Conservation (phyloP, 2,113 vertebrate species). For the Stictonetta naevosa region DNA sequence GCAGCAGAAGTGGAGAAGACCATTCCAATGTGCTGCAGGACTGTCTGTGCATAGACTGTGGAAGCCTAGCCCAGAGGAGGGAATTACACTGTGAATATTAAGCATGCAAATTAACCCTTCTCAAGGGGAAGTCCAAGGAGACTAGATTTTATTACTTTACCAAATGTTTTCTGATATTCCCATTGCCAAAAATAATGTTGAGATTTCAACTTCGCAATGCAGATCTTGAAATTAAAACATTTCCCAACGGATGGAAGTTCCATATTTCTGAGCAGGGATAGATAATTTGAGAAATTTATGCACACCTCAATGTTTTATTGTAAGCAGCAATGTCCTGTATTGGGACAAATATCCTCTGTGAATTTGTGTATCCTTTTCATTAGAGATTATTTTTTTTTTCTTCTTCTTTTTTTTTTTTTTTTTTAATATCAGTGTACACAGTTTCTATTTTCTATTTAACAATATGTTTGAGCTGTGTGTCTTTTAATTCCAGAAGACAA, state of each 20-base stretch:
- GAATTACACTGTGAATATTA: conserved; percentile 25
- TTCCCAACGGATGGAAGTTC: not conserved
- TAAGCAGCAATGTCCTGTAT: not conserved
- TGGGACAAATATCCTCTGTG: not conserved
- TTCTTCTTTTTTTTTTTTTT: too few species aligned
- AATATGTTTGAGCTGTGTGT: not conserved
- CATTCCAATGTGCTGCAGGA: not conserved
- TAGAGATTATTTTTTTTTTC: not conserved
- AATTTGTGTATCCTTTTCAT: not conserved
- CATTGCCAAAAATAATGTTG: not conserved
- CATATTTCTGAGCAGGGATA: not conserved
- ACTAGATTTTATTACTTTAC: not conserved
- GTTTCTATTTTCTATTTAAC: not conserved
- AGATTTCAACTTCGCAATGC: not conserved
- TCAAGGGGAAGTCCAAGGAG: not conserved
- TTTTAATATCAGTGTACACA: not conserved
- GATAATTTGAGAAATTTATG: not conserved
- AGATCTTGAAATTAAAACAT: not conserved
- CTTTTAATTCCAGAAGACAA: not conserved
- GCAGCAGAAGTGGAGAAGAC: not conserved
- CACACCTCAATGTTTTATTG: fast-evolving
- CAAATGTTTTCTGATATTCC: not conserved
- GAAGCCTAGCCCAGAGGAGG: not conserved
- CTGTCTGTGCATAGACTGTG: not conserved
- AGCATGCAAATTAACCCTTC: conserved; percentile 31